phyloP scores from a whole-genome alignment of 2,113 vertebrate species.

The Brachyistius frenatus region DNA sequence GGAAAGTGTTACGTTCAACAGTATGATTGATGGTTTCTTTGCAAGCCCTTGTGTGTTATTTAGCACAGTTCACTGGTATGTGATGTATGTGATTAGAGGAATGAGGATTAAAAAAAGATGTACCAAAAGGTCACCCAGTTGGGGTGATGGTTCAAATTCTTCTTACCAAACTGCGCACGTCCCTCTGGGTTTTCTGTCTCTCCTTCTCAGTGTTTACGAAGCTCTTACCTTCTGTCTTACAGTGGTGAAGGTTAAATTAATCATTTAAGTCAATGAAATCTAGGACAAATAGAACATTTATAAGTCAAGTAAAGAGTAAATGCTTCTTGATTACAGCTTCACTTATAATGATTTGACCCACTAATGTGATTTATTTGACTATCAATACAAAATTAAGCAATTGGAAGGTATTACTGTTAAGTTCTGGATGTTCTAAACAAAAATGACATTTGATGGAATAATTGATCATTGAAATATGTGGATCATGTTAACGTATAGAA shows the following conservation, averaged over 20 bases:
- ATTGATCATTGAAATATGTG: background rate
- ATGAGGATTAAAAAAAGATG: background rate
- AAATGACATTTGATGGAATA: background rate
- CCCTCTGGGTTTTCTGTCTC: background rate
- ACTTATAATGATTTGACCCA: background rate
- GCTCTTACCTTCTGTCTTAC: no score
- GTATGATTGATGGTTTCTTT: constrained; percentile 25
- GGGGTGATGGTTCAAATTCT: background rate
- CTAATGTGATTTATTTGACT: background rate
- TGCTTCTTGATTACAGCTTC: no score
- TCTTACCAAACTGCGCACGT: background rate
- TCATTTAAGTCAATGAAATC: no score
- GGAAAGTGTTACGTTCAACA: background rate
- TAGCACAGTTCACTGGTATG: background rate
- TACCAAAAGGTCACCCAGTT: background rate
- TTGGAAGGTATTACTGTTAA: background rate
- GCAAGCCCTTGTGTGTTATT: background rate
- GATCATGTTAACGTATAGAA: no score
- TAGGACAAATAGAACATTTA: no score
- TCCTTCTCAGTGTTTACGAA: no score
- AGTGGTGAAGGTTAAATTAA: no score
- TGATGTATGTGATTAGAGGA: background rate
- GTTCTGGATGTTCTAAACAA: background rate
- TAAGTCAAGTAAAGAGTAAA: no score
- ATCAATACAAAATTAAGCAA: background rate